Conservation (phyloP, 2,888 invertebrate genomes). For the Pristionchus fissidentatus region DNA sequence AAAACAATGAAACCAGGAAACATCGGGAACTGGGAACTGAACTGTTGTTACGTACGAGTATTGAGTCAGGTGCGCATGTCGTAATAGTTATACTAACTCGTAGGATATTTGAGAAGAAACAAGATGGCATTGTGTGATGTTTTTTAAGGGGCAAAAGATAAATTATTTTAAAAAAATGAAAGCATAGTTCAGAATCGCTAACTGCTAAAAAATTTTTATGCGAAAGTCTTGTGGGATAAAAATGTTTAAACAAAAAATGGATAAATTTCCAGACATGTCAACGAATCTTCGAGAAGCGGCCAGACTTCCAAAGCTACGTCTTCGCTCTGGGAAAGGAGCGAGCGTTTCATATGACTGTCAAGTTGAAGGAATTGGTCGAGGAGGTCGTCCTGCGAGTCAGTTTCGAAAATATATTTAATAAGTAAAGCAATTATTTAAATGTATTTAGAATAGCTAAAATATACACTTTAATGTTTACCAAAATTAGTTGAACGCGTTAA, state of each 20-base stretch:
- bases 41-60: too few species aligned
- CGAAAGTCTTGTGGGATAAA: neutral
- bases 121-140: too few species aligned
- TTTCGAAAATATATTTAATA: neutral
- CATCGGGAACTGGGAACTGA: too few species aligned
- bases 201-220: neutral
- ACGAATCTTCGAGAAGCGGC: conserved; percentile 74
- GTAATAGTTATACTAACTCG: too few species aligned
- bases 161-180: too few species aligned
- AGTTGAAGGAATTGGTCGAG: conserved; percentile 69
- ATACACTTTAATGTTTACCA: too few species aligned
- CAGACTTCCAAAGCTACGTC: conserved; percentile 70
- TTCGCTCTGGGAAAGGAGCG: conserved; percentile 68
- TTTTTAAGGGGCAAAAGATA: too few species aligned
- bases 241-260: neutral
- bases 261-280: conserved; percentile 60
- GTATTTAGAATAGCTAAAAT: neutral
- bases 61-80: too few species aligned
- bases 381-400: conserved; percentile 69
- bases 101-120: too few species aligned
- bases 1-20: too few species aligned
- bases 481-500: too few species aligned
- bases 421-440: neutral
- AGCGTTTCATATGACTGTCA: conserved; percentile 64
- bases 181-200: too few species aligned